A percentile compares a stretch with the other conserved stretches of the same genome.
Conservation (phyloP, 2,797 vertebrate species). For the Pyrocephalus nanus region DNA sequence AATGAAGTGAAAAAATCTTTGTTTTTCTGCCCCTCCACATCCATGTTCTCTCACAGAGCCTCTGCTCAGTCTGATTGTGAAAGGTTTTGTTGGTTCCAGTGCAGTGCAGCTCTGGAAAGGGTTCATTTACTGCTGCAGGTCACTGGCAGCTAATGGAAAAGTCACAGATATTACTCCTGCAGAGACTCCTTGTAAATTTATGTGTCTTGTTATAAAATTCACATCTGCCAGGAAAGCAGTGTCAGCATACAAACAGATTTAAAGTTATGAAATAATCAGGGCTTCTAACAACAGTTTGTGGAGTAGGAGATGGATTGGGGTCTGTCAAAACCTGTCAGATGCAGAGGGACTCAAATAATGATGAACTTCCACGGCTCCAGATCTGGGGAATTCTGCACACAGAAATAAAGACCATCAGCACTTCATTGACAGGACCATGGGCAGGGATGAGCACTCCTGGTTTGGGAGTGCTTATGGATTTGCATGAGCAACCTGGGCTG, state of each 20-base stretch:
- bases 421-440: fast-evolving
- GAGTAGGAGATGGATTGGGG: neutral
- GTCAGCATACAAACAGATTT: neutral
- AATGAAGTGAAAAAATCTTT: neutral
- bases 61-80: neutral
- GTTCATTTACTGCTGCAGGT: neutral
- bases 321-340: neutral
- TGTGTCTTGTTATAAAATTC: neutral
- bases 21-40: neutral
- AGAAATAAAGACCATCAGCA: neutral
- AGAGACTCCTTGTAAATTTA: neutral
- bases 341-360: neutral
- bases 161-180: neutral
- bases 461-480: neutral
- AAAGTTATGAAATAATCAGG: conserved; percentile 2
- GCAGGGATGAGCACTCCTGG: neutral
- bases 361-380: neutral
- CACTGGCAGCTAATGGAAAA: neutral
- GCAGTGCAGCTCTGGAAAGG: neutral
- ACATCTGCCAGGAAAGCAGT: neutral
- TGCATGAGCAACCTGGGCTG: neutral
- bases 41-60: neutral
- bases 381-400: neutral
- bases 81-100: neutral
- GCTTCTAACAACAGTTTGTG: neutral